Base-by-base conservation (phyloP, 2,888 invertebrate species). In the Oligia latruncula region DNA sequence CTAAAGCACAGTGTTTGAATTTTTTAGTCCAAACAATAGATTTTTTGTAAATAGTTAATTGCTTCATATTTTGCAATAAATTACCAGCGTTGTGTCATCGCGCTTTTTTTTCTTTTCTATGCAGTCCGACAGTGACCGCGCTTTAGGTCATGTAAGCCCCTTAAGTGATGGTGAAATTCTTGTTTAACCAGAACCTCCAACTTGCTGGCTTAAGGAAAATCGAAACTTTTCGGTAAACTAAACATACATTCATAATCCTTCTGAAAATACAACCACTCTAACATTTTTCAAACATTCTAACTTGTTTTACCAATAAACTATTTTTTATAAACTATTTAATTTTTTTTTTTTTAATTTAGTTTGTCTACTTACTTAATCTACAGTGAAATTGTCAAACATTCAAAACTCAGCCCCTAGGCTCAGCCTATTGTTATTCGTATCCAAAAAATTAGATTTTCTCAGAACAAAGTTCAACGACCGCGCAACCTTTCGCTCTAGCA, bases 401-500 rank as follows among this genome's bases (percentile, higher is more conserved):
- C 23, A 43, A 52, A 52, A 40, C 23, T 23, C 43, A 49, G 11
- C n/a, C 11, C 11, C 11, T 8, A 52, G 15, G 23, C 13, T 62
- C 3, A 60, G n/a, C 8, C 11, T 40, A 20, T 40, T 20, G 65
- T 40, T 5, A 8, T 35, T 35, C 15, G 13, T n/a, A 55, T 4
- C 55, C 35, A 49, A 73, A 71, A 49, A 58, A 23, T 29, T 35
- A 66, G 15, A 43, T 29, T 40, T 15, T n/a, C 35, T 43, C n/a
- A 43, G 11, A 65, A 15, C 35, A 40, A 40, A 58, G 87, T 72
- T 77, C 78, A 74, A n/a, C 20, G 43, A 58, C 78, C 70, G 17
- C 35, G 17, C 5, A 64, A 43, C 35, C 64, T 43, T 35, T 58
- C 29, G 29, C 40, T 40, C 55, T 23, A 17, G 70, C 40, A 29